phyloP scores from a whole-genome alignment of 2,113 vertebrate species.

The Ciconia stormi region DNA sequence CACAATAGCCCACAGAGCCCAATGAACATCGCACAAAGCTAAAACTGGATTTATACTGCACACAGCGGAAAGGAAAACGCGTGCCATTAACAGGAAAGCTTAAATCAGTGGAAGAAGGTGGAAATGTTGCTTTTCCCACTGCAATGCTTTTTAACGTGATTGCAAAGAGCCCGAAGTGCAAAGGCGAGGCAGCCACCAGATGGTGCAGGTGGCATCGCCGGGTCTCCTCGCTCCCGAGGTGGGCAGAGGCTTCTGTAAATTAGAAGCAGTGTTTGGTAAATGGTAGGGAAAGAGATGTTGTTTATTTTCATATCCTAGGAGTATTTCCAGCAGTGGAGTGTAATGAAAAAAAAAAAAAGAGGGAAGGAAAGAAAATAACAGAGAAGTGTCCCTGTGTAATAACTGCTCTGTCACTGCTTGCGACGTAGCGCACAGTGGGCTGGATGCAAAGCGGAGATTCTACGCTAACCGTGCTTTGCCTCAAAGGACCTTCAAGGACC shows the following conservation, averaged over 20 bases:
- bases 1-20: neutral
- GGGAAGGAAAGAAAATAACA: neutral
- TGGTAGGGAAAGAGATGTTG: neutral
- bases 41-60: neutral
- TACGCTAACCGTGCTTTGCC: fast-evolving
- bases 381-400: neutral
- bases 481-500: neutral
- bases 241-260: neutral
- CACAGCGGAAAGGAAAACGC: neutral
- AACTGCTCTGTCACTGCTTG: neutral
- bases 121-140: neutral
- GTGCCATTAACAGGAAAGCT: neutral
- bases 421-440: fast-evolving
- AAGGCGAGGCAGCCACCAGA: slow-evolving; percentile 19
- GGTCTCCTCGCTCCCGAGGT: neutral
- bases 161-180: neutral
- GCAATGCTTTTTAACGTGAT: neutral
- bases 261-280: neutral
- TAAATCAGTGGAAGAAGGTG: neutral
- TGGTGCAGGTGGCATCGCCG: neutral
- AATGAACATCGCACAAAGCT: neutral
- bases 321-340: neutral
- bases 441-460: neutral
- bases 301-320: neutral
- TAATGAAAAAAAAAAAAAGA: neutral